A percentile compares a stretch with the other conserved stretches of the same genome.
phyloP scores from a whole-genome alignment of 2,888 invertebrate species.

The Athalia rosae region DNA sequence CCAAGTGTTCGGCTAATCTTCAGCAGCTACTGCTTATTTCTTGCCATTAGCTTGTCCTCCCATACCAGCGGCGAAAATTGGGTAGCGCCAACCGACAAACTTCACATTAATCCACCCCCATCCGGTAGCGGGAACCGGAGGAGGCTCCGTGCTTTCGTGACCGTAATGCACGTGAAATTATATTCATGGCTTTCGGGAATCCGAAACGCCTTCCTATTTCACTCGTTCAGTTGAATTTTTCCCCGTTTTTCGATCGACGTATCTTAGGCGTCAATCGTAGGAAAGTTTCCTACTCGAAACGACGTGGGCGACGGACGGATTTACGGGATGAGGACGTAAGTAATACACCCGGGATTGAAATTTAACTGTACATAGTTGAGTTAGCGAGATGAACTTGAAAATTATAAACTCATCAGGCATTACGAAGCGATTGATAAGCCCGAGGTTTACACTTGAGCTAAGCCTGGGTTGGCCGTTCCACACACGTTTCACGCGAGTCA shows the following conservation, averaged over 20 bases:
- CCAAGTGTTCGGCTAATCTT: constrained; percentile 8
- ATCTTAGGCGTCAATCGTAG: too few species aligned
- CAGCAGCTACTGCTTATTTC: constrained; percentile 1
- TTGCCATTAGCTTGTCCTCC: constrained; percentile 30
- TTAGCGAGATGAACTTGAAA: constrained; percentile 57
- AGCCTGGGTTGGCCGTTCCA: constrained; percentile 59
- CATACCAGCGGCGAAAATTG: constrained; percentile 34
- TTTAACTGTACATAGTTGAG: constrained; percentile 34
- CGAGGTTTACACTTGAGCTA: constrained; percentile 58
- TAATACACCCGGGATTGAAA: constrained; percentile 31
- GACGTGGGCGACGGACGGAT: too few species aligned
- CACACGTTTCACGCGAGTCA: constrained; percentile 59
- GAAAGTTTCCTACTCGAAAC: too few species aligned
- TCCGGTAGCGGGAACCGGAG: too few species aligned
- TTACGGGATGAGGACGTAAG: too few species aligned
- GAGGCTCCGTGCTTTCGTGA: too few species aligned
- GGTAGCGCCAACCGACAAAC: not conserved
- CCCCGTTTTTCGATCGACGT: too few species aligned
- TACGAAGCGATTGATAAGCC: constrained; percentile 63
- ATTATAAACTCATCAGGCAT: constrained; percentile 66
- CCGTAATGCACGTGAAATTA: too few species aligned
- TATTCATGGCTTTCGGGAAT: too few species aligned
- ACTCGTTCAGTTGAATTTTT: too few species aligned
- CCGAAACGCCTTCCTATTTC: too few species aligned
- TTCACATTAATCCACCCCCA: not conserved